A percentile compares a stretch with the other conserved stretches of the same genome.
Conservation (phyloP, 1,140 invertebrate species). For the Bathynomus jamesi region DNA sequence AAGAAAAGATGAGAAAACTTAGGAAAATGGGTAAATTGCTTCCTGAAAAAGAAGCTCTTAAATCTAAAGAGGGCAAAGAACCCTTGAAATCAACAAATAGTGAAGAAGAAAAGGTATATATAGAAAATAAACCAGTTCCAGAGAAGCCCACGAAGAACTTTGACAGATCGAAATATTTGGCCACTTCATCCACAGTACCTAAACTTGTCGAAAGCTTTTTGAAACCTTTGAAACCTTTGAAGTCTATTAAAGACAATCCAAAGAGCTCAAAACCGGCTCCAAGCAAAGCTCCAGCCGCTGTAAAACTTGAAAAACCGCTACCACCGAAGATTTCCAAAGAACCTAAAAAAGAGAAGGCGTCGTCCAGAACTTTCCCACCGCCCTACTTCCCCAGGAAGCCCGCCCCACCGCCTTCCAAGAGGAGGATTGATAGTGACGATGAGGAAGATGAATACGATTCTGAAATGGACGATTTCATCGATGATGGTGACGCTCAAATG, state of each 20-base stretch:
- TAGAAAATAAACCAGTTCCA: background rate
- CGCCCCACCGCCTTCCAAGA: background rate
- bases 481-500: slow-evolving; percentile 32
- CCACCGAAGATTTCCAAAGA: background rate
- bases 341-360: background rate
- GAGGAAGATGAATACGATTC: slow-evolving; percentile 36
- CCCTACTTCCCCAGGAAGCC: background rate
- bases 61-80: slow-evolving; percentile 65
- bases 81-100: slow-evolving; percentile 67
- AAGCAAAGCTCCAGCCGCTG: background rate
- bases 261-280: no score
- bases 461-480: slow-evolving; percentile 39
- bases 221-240: background rate
- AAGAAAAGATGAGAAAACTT: slow-evolving; percentile 16
- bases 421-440: slow-evolving; percentile 27
- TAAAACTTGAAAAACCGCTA: background rate
- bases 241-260: no score
- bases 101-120: slow-evolving; percentile 51
- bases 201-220: background rate
- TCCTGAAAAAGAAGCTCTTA: slow-evolving; percentile 47
- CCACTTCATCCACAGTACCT: no score
- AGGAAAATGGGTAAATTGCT: slow-evolving; percentile 42
- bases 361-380: background rate
- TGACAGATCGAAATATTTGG: background rate
- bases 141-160: background rate